Conservation (phyloP, 2,888 invertebrate species). For the Lasioglossum marginatum region DNA sequence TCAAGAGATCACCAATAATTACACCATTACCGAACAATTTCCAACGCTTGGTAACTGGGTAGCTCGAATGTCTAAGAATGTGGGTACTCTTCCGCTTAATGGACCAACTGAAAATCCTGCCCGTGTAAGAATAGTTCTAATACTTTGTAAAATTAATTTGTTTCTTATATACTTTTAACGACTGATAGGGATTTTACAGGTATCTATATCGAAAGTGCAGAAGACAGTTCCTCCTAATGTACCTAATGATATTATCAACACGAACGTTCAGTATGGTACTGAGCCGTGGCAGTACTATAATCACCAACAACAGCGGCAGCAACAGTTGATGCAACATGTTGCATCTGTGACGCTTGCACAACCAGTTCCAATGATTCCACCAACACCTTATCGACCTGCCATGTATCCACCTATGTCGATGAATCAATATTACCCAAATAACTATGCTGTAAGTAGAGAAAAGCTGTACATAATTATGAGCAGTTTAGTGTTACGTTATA, state of each 20-base stretch:
- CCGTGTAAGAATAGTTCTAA: constrained; percentile 37
- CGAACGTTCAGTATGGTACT: constrained; percentile 63
- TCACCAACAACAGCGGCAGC: constrained; percentile 62
- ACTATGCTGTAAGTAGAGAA: constrained; percentile 72
- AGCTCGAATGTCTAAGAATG: constrained; percentile 68
- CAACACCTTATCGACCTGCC: constrained; percentile 53
- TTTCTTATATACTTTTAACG: background rate
- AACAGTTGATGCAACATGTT: constrained; percentile 56
- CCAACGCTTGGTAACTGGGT: constrained; percentile 80
- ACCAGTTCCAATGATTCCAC: constrained; percentile 51
- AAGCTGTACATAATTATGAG: background rate
- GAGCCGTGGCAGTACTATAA: constrained; percentile 66
- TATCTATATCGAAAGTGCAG: constrained; percentile 52
- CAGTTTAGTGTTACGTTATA: background rate
- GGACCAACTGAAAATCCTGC: constrained; percentile 31
- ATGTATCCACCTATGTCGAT: constrained; percentile 69
- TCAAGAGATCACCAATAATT: constrained; percentile 40
- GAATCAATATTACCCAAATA: constrained; percentile 70
- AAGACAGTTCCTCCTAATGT: constrained; percentile 43
- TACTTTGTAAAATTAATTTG: background rate
- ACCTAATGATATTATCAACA: constrained; percentile 57
- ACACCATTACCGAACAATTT: constrained; percentile 76
- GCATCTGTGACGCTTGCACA: constrained; percentile 49
- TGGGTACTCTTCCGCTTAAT: constrained; percentile 6
- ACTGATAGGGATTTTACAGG: constrained; percentile 18